Base-by-base conservation (phyloP, 2,797 vertebrate genomes). In the Lutjanus campechanus region DNA sequence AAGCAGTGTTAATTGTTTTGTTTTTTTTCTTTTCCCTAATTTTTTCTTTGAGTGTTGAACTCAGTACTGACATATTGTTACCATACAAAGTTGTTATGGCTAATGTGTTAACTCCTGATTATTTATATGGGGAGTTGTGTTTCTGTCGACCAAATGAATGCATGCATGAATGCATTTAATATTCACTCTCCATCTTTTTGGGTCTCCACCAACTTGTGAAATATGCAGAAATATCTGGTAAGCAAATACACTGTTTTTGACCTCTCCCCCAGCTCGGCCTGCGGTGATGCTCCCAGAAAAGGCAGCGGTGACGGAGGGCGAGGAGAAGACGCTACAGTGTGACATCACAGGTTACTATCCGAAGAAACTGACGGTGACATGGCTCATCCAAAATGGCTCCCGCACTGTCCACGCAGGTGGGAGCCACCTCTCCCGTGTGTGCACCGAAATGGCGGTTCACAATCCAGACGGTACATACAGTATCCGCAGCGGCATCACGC, bases 331-430 rank as follows among this genome's bases (percentile, higher is more conserved):
- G 1, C 56, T 95, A 43, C 79, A 87, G 59, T 95, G 94, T 81
- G 85, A 92, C n/a, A 77, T 94, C 25, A 70, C 61, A n/a, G 74
- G 82, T 17, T 95, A 91, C 80, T 95, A 94, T 63, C 94, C 94
- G 8, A 59, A 89, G 68, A 81, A 87, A 11, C 62, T 95, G 62
- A 59, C 82, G 0, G 83, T 95, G 43, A 85, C 62, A 0, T 95
- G 94, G 95, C 56, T 82, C 50, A 72, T 87, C 69, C 84, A 74
- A 25, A 88, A 80, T 12, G 72, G 71, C 60, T 81, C 82, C n/a
- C 63, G 29, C 61, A 22, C 36, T 0, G 63, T 74, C 60, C 64
- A 17, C 0, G 58, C 77, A 3, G 47, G 55, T 1, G 6, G 8
- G 3, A 77, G 71, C 25, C 65, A 54, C 4, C 54, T 78, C 19